A percentile compares a stretch with the other conserved stretches of the same genome.
Evolutionary conservation across 35 echinoderm and acorn worm genomes (phyloP).

Genomic region (Heliocidaris tuberculata): DNA sequence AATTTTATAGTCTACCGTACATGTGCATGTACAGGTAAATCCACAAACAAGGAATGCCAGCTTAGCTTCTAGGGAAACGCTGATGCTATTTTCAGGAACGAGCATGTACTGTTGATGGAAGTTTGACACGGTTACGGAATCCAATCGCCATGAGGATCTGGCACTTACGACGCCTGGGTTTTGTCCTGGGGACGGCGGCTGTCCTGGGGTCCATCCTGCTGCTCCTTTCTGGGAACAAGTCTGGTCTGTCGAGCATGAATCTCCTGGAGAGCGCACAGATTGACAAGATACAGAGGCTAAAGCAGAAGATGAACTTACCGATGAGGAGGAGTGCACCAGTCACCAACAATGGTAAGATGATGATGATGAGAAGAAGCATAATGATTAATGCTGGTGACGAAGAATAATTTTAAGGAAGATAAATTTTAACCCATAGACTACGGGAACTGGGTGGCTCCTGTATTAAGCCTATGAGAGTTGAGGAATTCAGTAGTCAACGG

Average conservation of each 20-base stretch:
- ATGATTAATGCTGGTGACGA: not conserved
- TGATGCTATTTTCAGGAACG: too few species aligned
- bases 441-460: too few species aligned
- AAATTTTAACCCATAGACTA: too few species aligned
- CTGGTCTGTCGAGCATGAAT: not conserved
- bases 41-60: too few species aligned
- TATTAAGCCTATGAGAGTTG: too few species aligned
- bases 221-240: not conserved
- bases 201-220: not conserved
- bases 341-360: not conserved
- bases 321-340: not conserved
- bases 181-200: not conserved
- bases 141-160: constrained; percentile 22
- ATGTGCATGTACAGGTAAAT: too few species aligned
- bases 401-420: not conserved
- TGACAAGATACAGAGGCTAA: constrained; percentile 1
- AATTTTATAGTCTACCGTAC: too few species aligned
- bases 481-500: too few species aligned
- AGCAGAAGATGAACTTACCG: constrained; percentile 27
- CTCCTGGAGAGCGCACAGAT: constrained; percentile 24
- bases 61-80: too few species aligned
- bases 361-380: not conserved
- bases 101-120: too few species aligned
- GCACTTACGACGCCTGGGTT: not conserved
- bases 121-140: too few species aligned